Conservation (phyloP, 2,888 invertebrate genomes). For the Caenorhabditis becei region DNA sequence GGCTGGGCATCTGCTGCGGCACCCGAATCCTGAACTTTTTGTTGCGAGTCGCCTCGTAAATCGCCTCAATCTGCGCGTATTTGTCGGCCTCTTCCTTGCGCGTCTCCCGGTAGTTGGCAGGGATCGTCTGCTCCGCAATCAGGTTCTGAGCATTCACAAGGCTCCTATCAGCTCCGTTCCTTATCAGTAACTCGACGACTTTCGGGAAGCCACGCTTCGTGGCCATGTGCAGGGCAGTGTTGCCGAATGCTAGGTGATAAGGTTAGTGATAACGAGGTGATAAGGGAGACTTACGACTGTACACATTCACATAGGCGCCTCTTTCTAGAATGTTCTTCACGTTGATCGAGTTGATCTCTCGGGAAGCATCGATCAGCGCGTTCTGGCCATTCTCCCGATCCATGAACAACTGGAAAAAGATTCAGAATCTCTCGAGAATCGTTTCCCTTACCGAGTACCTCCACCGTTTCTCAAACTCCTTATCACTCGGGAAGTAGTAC, state of each 20-base stretch:
- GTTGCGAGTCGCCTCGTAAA: constrained; percentile 21
- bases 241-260: neutral
- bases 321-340: neutral
- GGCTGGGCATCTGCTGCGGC: constrained; percentile 12
- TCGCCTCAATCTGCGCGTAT: constrained; percentile 8
- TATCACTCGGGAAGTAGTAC: neutral
- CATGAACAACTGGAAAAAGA: neutral
- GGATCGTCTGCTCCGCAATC: constrained; percentile 26
- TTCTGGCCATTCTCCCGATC: neutral
- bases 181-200: constrained; percentile 29
- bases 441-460: neutral
- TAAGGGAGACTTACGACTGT: neutral
- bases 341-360: neutral
- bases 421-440: neutral
- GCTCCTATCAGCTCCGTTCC: constrained; percentile 37
- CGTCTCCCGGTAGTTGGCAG: neutral
- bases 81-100: constrained; percentile 1
- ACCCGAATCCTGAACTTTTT: constrained; percentile 24
- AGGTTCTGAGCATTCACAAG: constrained; percentile 23
- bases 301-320: neutral
- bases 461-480: constrained; percentile 3
- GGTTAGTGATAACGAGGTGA: neutral
- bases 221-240: constrained; percentile 1
- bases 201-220: neutral
- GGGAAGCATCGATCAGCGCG: neutral